These are phyloP conservation scores for Plagodis pulveraria DNA, from an alignment of 2,888 invertebrate species.

Conservation along the genomic window DNA sequence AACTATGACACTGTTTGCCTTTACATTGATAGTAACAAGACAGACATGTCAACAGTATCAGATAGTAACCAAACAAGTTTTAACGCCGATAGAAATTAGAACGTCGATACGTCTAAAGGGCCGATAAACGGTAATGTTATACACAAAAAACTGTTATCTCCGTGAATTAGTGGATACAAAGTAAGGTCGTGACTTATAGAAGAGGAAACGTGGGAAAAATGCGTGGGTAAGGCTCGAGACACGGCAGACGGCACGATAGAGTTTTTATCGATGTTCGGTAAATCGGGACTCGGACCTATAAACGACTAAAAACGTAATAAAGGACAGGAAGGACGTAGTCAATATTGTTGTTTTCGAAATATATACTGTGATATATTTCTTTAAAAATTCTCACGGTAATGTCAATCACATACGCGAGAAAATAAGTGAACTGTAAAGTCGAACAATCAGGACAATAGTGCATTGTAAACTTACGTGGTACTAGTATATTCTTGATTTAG, in stretches of 20 bases:
- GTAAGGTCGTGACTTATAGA: slow-evolving; percentile 57
- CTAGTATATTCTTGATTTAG: slow-evolving; percentile 18
- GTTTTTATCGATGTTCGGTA: slow-evolving; percentile 62
- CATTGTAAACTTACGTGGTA: slow-evolving; percentile 22
- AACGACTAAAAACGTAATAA: slow-evolving; percentile 11
- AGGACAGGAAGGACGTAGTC: slow-evolving; percentile 17
- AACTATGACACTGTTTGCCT: not conserved
- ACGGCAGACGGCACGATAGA: slow-evolving; percentile 57
- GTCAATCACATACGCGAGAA: slow-evolving; percentile 9
- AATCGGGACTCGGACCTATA: slow-evolving; percentile 42
- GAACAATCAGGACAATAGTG: slow-evolving; percentile 20
- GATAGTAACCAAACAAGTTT: slow-evolving; percentile 16
- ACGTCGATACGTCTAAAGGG: slow-evolving; percentile 19
- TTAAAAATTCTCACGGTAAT: slow-evolving; percentile 36
- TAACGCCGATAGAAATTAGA: slow-evolving; percentile 14
- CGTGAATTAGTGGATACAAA: slow-evolving; percentile 39
- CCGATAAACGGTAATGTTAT: slow-evolving; percentile 24
- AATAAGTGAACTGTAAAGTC: slow-evolving; percentile 18
- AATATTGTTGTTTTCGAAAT: slow-evolving; percentile 14
- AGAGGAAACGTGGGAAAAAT: slow-evolving; percentile 68
- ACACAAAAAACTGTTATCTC: slow-evolving; percentile 41
- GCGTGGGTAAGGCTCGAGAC: slow-evolving; percentile 49
- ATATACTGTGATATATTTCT: slow-evolving; percentile 18
- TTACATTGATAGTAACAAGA: not conserved
- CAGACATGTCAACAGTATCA: slow-evolving; percentile 11